Evolutionary conservation across 2,888 invertebrate genomes (phyloP).

Genomic region (Tuberolachnus salignus): DNA sequence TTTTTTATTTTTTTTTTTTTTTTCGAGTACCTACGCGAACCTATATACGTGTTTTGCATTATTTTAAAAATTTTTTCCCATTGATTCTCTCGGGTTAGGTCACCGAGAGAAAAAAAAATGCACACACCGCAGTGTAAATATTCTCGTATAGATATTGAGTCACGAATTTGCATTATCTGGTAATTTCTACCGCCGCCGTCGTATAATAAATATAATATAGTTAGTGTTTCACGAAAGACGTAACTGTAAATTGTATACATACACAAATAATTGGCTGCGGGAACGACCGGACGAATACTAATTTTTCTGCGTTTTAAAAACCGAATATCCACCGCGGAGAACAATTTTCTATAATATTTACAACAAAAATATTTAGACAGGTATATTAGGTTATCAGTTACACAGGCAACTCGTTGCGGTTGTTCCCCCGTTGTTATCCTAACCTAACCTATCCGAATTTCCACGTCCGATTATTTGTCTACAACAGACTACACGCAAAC

Average conservation of each 20-base stretch:
- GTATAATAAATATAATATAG: not conserved
- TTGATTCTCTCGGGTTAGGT: not conserved
- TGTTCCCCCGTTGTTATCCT: not conserved
- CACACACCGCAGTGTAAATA: not conserved
- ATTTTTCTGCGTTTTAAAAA: conserved; percentile 18
- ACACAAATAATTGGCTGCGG: not conserved
- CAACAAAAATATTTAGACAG: not conserved
- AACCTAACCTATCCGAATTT: no score
- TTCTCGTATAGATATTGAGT: conserved; percentile 20
- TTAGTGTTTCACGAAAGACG: conserved; percentile 13
- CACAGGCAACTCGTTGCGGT: not conserved
- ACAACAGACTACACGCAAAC: no score
- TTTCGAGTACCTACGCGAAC: no score
- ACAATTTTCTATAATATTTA: no score
- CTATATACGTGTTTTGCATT: conserved; percentile 1
- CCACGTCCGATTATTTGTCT: not conserved
- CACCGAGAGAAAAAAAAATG: not conserved
- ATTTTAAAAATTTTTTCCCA: not conserved
- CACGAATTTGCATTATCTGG: conserved; percentile 24
- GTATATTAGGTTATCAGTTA: not conserved
- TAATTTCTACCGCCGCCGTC: conserved; percentile 22
- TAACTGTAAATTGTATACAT: conserved; percentile 31
- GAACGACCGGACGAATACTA: conserved; percentile 25
- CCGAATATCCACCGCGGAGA: no score
- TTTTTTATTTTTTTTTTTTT: no score